These are phyloP conservation scores for Cryptotis parvus DNA, from an alignment of 2,113 vertebrate genomes.

Conservation along the genomic window DNA sequence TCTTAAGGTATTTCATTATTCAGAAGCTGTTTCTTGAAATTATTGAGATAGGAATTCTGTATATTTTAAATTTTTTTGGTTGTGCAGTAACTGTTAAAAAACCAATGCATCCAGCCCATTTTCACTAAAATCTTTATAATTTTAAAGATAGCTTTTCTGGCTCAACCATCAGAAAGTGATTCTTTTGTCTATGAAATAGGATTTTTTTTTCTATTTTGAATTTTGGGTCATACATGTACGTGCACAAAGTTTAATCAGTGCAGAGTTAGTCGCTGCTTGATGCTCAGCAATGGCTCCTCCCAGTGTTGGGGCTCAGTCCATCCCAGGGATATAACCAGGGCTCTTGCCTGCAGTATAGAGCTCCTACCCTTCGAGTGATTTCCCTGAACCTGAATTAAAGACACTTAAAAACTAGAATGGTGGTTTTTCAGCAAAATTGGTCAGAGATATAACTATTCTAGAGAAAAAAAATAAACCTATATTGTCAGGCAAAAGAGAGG, in stretches of 20 bases:
- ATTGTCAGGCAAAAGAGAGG: not conserved
- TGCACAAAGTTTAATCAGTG: no score
- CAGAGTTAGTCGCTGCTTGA: no score
- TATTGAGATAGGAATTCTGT: constrained; percentile 6
- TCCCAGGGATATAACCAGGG: no score
- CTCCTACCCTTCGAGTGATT: not conserved
- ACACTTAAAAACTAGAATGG: not conserved
- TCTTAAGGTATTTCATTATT: constrained; percentile 69
- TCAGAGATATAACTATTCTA: not conserved
- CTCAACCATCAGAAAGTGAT: not conserved
- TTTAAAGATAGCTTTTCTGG: not conserved
- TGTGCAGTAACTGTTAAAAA: constrained; percentile 48
- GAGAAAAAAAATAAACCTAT: not conserved
- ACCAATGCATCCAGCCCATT: not conserved
- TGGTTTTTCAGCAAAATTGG: not conserved
- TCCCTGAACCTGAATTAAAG: not conserved
- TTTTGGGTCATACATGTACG: no score
- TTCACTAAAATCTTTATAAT: constrained; percentile 7
- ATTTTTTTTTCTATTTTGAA: no score
- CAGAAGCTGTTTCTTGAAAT: constrained; percentile 59
- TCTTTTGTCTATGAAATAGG: not conserved
- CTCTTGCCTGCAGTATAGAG: no score
- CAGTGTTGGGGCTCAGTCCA: no score
- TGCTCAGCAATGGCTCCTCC: no score
- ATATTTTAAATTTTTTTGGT: constrained; percentile 48